Conservation (phyloP, 1,140 invertebrate species). For the Lucilia cuprina region DNA sequence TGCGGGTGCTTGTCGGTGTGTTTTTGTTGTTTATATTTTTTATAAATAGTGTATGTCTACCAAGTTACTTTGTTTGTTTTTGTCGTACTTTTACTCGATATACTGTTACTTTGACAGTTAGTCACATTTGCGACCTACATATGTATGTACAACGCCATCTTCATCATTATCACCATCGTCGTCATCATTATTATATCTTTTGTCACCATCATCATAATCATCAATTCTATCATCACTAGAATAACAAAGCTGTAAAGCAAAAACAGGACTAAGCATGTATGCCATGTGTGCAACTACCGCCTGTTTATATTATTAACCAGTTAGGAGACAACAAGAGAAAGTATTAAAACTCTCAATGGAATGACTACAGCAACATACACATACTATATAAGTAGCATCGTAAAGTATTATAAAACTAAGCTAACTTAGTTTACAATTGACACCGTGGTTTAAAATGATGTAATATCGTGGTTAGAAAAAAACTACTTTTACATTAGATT, state of each 20-base stretch:
- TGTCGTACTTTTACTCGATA: not conserved
- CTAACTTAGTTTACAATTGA: not conserved
- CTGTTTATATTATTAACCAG: not conserved
- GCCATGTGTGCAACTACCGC: not conserved
- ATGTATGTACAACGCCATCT: not conserved
- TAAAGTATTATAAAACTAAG: not conserved
- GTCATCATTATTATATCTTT: not conserved
- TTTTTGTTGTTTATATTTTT: not conserved
- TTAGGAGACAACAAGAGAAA: not conserved
- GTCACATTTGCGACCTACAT: conserved; percentile 17
- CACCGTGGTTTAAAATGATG: not conserved
- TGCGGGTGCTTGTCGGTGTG: not conserved
- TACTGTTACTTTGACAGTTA: conserved; percentile 8
- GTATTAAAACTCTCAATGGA: not conserved
- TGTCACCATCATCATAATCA: not conserved
- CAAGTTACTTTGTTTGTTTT: conserved; percentile 20
- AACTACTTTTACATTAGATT: too few species aligned
- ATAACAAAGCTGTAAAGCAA: not conserved
- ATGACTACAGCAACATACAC: not conserved
- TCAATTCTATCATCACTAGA: not conserved
- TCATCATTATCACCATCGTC: not conserved
- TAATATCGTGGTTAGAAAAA: too few species aligned
- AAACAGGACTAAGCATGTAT: too few species aligned
- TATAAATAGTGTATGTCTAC: conserved; percentile 20
- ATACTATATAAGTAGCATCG: not conserved